Conservation (phyloP, 92 coral and sea anemone species). For the Parazoanthus atlanticus region DNA sequence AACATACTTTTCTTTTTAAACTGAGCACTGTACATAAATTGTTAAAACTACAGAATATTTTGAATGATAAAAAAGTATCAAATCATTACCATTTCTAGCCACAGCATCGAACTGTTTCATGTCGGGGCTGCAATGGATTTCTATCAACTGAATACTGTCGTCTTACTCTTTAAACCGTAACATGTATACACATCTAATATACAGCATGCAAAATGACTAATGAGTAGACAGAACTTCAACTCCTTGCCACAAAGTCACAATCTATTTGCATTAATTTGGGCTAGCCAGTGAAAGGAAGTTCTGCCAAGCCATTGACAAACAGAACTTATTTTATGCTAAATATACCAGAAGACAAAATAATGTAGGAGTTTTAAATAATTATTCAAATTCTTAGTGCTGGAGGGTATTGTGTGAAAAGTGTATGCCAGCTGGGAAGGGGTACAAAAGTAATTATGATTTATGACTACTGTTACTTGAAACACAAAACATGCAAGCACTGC, state of each 20-base stretch:
- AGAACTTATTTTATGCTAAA: not conserved
- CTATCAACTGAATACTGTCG: not conserved
- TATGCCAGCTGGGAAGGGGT: not conserved
- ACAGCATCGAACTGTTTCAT: not conserved
- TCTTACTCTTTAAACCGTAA: not conserved
- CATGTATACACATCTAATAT: not conserved
- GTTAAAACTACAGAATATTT: no score
- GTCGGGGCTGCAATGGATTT: not conserved
- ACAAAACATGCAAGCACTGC: not conserved
- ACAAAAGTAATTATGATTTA: not conserved
- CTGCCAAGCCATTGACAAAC: not conserved
- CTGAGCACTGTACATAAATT: no score
- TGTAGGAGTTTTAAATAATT: not conserved
- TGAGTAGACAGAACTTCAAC: not conserved
- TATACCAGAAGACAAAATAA: constrained; percentile 2
- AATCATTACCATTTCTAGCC: not conserved
- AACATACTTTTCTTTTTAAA: no score
- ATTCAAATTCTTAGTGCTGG: not conserved
- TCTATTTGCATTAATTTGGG: not conserved
- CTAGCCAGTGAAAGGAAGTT: not conserved
- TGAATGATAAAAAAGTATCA: not conserved
- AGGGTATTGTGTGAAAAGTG: not conserved
- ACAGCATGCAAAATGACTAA: not conserved
- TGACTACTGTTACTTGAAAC: no score
- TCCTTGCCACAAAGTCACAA: not conserved